Base-by-base conservation (phyloP, 1,140 invertebrate species). In the roundworm (Caenorhabditis elegans) region DNA sequence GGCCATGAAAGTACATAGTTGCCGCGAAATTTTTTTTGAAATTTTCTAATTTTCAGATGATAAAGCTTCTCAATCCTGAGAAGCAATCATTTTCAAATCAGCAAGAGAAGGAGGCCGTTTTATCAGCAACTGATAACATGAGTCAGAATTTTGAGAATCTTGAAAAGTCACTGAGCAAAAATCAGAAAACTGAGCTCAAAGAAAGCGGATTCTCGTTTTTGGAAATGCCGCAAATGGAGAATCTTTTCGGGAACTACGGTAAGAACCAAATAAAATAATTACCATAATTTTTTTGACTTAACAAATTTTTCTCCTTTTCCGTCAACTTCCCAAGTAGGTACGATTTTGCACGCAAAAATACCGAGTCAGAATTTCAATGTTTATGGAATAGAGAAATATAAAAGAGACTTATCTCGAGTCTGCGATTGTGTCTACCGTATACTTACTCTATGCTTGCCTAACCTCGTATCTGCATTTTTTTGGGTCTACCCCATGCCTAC, bases 201-300 rank as follows among this genome's bases (percentile, higher is more conserved):
- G 75, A 79, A 24, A 80, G 60, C 1, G 86, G 87, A 3, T 88
- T 85, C 79, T 80, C 88, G 10, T 88, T 88, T 53, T 28, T 88
- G 15, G 84, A 86, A 24, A 76, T 47, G 19, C 22, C 80, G 51
- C 87, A 88, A 77, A 70, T 88, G 24, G 51, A 82, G 3, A 60
- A 85, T 15, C 17, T 88, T 11, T 86, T 83, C 15, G 53, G 53
- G 26, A 60, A 60, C 15, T 60, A 60, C 34, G 53, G 53, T 60
- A 24, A 53, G 22, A n/a, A n/a, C n/a, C 19, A n/a, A n/a, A 3
- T 6, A 49, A 6, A 22, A n/a, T n/a, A n/a, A n/a, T n/a, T n/a
- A n/a, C n/a, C n/a, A n/a, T n/a, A n/a, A n/a, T n/a, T n/a, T n/a
- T n/a, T n/a, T n/a, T n/a, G n/a, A n/a, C n/a, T n/a, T n/a, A n/a